Evolutionary conservation across 2,113 vertebrate genomes (phyloP).

Genomic region (Ibidorhyncha struthersii): DNA sequence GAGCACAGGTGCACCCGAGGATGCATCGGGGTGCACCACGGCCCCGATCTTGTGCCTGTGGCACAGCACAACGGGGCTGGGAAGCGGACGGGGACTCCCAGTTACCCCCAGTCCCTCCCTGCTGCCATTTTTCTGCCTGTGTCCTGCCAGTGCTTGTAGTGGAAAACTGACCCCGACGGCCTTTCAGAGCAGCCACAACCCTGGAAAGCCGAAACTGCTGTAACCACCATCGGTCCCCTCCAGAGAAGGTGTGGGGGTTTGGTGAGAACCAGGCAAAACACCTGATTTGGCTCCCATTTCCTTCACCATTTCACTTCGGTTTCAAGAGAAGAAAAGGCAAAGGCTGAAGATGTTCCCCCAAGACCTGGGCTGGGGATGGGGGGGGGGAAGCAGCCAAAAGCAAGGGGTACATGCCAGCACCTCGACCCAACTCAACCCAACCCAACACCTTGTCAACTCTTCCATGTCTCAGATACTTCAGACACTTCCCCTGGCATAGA

Average conservation of each 20-base stretch:
- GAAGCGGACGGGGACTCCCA: neutral
- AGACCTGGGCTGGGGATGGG: neutral
- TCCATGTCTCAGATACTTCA: neutral
- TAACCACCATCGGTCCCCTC: neutral
- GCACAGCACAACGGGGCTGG: fast-evolving
- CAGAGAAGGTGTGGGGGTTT: neutral
- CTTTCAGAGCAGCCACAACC: neutral
- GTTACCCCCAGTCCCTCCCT: neutral
- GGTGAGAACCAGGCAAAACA: neutral
- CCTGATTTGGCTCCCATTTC: neutral
- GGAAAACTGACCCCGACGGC: fast-evolving
- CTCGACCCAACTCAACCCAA: neutral
- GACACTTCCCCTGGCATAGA: neutral
- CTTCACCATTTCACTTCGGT: neutral
- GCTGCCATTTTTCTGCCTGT: fast-evolving
- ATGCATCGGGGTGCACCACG: neutral
- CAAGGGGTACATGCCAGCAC: neutral
- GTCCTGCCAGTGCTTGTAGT: neutral
- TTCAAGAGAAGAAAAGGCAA: neutral
- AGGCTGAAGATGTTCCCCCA: neutral
- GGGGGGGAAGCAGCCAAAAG: neutral
- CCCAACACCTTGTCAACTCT: neutral
- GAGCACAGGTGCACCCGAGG: fast-evolving
- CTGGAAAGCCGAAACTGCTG: neutral
- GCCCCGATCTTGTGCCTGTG: fast-evolving